Evolutionary conservation across 2,888 invertebrate genomes (phyloP), one percentile per base, ranked within the genome.

Genomic region (Aphodius sticticus): DNA sequence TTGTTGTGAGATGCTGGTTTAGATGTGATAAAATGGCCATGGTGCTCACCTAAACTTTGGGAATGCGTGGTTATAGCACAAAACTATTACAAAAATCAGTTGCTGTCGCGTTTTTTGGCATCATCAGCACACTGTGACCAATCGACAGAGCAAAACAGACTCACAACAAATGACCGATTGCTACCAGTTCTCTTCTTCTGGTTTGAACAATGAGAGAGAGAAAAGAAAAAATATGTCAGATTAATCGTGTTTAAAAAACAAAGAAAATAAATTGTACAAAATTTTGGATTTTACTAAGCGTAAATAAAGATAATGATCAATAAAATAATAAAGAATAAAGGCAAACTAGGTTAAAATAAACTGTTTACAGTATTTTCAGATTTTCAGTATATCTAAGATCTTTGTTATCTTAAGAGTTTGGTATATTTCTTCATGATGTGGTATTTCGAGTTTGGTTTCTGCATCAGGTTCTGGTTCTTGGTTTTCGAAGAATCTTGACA

Each of bases 161-260:
- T 88, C 88, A 88, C 88, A 87, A 87, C 85, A 84, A 83, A 85
- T 85, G 86, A 86, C 85, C 88, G 87, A 89, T 87, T 85, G 88
- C 86, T 86, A 87, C 87, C 86, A 86, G 86, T 88, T 86, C 86
- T 89, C 89, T 88, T 89, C 89, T 88, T 89, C 89, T 88, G 87
- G 86, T 69, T 38, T 53, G 75, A 76, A 77, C 53, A 77, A 76
- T 81, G 80, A 35, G 78, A 78, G 71, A 71, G 72, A 80, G 78
- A 72, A 76, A 84, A 83, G 79, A 80, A 81, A 82, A 78, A 81
- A 77, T 80, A 80, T 80, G 76, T 81, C 81, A 79, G 80, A 78
- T 81, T 81, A 79, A 74, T 76, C 79, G 53, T 53, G 26, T 26
- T 26, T 53, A 9, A 53, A 53, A 53, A 53, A 53, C 53, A 53